Conservation (phyloP, 2,888 invertebrate species). For the Priapulus caudatus region DNA sequence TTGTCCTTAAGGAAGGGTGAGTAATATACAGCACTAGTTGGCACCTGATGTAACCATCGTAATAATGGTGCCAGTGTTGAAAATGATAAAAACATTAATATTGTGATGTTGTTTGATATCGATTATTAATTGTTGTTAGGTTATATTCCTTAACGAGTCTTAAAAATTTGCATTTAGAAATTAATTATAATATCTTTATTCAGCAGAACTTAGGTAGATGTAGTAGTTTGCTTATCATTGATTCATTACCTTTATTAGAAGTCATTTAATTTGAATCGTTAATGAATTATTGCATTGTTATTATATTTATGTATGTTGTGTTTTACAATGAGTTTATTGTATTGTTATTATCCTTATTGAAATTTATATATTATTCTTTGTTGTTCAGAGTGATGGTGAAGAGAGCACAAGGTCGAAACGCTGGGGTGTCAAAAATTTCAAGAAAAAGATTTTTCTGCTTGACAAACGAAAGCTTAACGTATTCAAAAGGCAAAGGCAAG, state of each 20-base stretch:
- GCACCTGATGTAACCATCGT: too few species aligned
- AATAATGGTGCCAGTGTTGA: too few species aligned
- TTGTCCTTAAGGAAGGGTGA: constrained; percentile 82
- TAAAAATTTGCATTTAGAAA: neutral
- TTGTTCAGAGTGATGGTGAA: constrained; percentile 69
- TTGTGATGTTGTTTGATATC: too few species aligned
- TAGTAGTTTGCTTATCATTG: neutral
- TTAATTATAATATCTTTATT: constrained; percentile 8
- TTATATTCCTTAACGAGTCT: constrained; percentile 6
- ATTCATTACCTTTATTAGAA: too few species aligned
- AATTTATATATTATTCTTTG: constrained; percentile 14
- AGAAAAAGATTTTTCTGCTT: constrained; percentile 72
- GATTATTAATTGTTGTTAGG: too few species aligned
- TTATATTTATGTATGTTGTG: neutral
- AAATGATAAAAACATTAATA: too few species aligned
- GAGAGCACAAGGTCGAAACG: constrained; percentile 68
- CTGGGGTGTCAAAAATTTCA: constrained; percentile 63
- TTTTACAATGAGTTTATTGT: neutral
- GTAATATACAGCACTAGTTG: too few species aligned
- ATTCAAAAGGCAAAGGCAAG: constrained; percentile 52
- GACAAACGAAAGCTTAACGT: constrained; percentile 61
- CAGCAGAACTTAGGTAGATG: neutral
- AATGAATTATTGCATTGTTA: too few species aligned
- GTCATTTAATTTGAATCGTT: too few species aligned
- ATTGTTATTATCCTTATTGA: neutral